Conservation (phyloP, 2,797 vertebrate genomes). For the Pantherophis alleghaniensis region DNA sequence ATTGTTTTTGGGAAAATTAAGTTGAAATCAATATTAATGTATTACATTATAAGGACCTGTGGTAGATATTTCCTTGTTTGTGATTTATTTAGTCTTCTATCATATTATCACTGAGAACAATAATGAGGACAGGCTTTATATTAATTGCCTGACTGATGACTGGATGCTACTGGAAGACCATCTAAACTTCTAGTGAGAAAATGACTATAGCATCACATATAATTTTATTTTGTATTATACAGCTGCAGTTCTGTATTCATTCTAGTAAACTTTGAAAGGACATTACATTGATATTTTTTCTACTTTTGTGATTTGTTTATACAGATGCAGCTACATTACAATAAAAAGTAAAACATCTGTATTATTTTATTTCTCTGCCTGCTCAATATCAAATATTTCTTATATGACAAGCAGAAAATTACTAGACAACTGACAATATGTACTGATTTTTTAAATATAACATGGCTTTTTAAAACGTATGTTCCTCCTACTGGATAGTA, state of each 20-base stretch:
- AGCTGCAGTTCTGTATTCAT: neutral
- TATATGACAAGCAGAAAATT: neutral
- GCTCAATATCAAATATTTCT: neutral
- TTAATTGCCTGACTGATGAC: neutral
- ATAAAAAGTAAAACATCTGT: neutral
- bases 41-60: neutral
- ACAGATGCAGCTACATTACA: neutral
- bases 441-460: neutral
- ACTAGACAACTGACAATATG: neutral
- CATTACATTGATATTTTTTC: neutral
- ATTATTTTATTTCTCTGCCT: neutral
- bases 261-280: neutral
- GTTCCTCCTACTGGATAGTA: neutral
- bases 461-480: neutral
- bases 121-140: neutral
- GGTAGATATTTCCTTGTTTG: neutral
- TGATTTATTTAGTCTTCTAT: neutral
- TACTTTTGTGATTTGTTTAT: neutral
- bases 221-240: neutral
- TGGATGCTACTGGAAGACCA: neutral
- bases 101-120: neutral
- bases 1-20: neutral
- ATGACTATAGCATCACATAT: neutral
- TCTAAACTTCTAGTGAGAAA: neutral
- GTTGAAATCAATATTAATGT: neutral